A percentile compares a stretch with the other conserved stretches of the same genome.
Evolutionary conservation across 1,140 invertebrate genomes (phyloP).

Genomic region (Drosophila arizonae): DNA sequence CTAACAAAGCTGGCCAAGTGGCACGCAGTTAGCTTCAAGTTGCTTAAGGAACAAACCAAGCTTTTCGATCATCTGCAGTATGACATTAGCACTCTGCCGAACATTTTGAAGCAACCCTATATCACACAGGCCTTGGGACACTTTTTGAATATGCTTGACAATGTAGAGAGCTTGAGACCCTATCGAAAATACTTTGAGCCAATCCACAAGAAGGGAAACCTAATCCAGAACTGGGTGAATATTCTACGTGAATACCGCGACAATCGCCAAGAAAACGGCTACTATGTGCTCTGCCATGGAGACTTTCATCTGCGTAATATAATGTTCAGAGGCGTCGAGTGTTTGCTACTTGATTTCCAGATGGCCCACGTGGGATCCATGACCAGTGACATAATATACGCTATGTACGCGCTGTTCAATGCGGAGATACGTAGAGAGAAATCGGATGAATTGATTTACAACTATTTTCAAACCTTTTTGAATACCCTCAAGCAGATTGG

Average conservation of each 20-base stretch:
- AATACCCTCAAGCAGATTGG: constrained; percentile 33
- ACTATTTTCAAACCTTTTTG: constrained; percentile 35
- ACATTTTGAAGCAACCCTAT: constrained; percentile 24
- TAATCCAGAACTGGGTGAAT: constrained; percentile 8
- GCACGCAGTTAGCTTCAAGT: constrained; percentile 65
- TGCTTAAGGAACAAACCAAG: constrained; percentile 49
- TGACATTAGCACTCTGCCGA: constrained; percentile 33
- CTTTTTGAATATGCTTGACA: constrained; percentile 30
- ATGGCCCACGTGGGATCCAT: constrained; percentile 38
- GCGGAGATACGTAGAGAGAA: constrained; percentile 20
- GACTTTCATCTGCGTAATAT: constrained; percentile 48
- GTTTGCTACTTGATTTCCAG: constrained; percentile 47
- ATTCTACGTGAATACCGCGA: constrained; percentile 31
- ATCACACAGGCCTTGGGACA: constrained; percentile 5
- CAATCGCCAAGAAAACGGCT: constrained; percentile 12
- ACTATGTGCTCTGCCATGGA: constrained; percentile 45
- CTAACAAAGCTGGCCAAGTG: constrained; percentile 60
- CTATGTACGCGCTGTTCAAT: constrained; percentile 32
- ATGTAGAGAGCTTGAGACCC: constrained; percentile 7
- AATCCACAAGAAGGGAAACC: constrained; percentile 1
- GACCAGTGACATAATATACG: constrained; percentile 41
- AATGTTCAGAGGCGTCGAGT: constrained; percentile 43
- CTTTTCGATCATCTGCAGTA: constrained; percentile 23
- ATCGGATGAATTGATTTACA: constrained; percentile 35
- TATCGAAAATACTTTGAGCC: constrained; percentile 38